A percentile compares a stretch with the other conserved stretches of the same genome.
Evolutionary conservation across 2,888 invertebrate genomes (phyloP).

Genomic region (Cephus pulcher): DNA sequence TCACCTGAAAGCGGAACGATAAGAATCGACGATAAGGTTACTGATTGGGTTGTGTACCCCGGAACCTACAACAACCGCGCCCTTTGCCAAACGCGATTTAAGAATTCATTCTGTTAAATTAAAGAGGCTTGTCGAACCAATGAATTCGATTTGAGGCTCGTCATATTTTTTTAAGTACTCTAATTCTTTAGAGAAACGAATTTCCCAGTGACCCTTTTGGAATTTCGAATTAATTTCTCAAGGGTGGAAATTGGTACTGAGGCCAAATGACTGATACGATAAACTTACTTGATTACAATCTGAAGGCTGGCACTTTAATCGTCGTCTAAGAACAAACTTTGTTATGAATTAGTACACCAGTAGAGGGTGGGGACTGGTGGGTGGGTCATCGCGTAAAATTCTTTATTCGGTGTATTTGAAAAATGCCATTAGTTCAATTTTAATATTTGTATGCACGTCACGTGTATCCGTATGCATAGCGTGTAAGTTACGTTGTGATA

Average conservation of each 20-base stretch:
- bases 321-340: too few species aligned
- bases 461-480: too few species aligned
- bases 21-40: background rate
- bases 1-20: background rate
- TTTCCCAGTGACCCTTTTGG: background rate
- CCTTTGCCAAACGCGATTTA: background rate
- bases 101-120: background rate
- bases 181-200: background rate
- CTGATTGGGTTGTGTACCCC: background rate
- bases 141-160: too few species aligned
- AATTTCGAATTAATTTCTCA: background rate
- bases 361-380: too few species aligned
- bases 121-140: too few species aligned
- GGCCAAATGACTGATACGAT: background rate
- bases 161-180: background rate
- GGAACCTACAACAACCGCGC: background rate
- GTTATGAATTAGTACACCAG: background rate
- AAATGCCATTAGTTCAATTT: background rate
- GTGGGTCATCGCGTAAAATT: too few species aligned
- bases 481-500: too few species aligned
- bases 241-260: background rate
- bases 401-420: background rate
- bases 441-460: background rate
- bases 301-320: too few species aligned
- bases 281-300: background rate